Base-by-base conservation (phyloP, 2,113 vertebrate genomes). In the Corythornis cristatus region DNA sequence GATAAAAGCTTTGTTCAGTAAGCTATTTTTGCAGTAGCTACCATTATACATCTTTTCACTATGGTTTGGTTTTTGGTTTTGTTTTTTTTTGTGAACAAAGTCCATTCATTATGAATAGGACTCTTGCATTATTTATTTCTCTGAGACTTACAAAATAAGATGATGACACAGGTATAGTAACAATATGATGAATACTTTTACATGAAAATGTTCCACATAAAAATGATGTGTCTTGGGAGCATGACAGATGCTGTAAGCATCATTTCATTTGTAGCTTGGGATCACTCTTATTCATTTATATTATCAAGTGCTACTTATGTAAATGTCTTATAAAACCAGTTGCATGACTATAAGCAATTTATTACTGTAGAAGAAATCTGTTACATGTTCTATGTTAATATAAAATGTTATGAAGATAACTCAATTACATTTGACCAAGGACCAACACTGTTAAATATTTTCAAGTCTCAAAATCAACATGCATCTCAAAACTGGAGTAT, bases 91-190 rank as follows among this genome's bases (percentile, higher is more conserved):
- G 14, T 95, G 89, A 75, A 88, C 8, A 81, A 90, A 82, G 48
- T 91, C 53, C 37, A 46, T 86, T 94, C 57, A 20, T 72, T 40
- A 82, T 90, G 40, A 93, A 96, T 89, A 37, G 46, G 21, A 53
- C 26, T 88, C 12, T 42, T 96, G 33, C 31, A 88, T 92, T 93
- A 97, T 96, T 97, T 97, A 96, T 96, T 95, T 92, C 37, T 37
- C 4, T 66, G 43, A 81, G 56, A 73, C 54, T 94, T 92, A 81
- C 45, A 83, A 89, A 96, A 94, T 90, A 89, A 78, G 28, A 70
- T 66, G 54, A 65, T 94, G 51, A 77, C 42, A 56, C 28, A 68
- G 48, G 51, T 93, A 88, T 48, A 93, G 72, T 73, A 87, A 78
- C 19, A 88, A 82, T 57, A 83, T 70, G 46, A 67, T 81, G 86